phyloP scores from a whole-genome alignment of 2,797 vertebrate genomes.

The Scomberomorus guttatus region DNA sequence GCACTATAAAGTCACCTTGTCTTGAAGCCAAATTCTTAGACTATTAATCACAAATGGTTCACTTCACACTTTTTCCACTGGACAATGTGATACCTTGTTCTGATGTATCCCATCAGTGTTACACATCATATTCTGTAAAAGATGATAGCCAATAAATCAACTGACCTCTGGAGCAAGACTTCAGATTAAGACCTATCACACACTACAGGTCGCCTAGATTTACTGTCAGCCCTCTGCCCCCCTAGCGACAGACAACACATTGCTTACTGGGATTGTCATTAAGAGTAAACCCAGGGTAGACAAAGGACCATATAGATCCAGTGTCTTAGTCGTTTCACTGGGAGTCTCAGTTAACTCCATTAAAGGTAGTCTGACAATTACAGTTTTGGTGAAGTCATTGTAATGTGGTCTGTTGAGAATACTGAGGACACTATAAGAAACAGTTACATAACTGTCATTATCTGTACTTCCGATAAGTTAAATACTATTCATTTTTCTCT shows the following conservation, averaged over 20 bases:
- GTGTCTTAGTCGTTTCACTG: conserved; percentile 32
- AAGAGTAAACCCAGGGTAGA: conserved; percentile 27
- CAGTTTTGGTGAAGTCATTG: conserved; percentile 21
- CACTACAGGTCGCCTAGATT: conserved; percentile 54
- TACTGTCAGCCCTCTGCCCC: conserved; percentile 47
- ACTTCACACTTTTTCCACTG: conserved; percentile 29
- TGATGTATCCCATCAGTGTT: conserved; percentile 67
- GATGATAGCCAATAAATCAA: conserved; percentile 75
- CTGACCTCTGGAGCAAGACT: conserved; percentile 72
- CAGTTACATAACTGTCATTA: conserved; percentile 34
- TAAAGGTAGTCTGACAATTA: conserved; percentile 21
- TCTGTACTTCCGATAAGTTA: conserved; percentile 16
- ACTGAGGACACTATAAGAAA: conserved; percentile 5
- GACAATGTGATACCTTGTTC: conserved; percentile 55
- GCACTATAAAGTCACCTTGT: conserved; percentile 63
- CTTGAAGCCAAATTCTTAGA: conserved; percentile 52
- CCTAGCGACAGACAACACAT: conserved; percentile 39
- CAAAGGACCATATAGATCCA: conserved; percentile 20
- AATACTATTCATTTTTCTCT: conserved; percentile 27
- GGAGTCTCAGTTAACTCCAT: conserved; percentile 40
- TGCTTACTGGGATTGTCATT: conserved; percentile 60
- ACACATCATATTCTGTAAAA: conserved; percentile 66
- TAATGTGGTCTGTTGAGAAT: conserved; percentile 14
- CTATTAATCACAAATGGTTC: conserved; percentile 69
- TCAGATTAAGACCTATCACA: conserved; percentile 73